A percentile compares a stretch with the other conserved stretches of the same genome.
These are phyloP conservation scores for Sebastes taczanowskii DNA, from an alignment of 2,797 vertebrate species.

Conservation along the genomic window DNA sequence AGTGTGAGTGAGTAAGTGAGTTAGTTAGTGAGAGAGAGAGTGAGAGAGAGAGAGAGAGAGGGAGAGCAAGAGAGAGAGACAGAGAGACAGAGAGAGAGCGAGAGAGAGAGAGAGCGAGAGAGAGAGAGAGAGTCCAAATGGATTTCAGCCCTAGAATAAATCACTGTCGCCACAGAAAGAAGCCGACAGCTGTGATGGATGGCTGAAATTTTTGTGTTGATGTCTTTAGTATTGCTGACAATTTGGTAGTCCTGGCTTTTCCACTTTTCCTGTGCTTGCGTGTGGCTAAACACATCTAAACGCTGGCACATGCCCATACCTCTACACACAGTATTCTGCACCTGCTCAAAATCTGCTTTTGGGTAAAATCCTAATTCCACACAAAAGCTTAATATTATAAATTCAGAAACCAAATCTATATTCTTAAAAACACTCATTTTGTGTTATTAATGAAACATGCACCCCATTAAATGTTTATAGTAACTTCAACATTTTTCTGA, in stretches of 20 bases:
- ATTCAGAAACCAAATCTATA: background rate
- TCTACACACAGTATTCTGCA: conserved; percentile 8
- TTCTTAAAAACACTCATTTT: background rate
- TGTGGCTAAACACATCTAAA: conserved; percentile 74
- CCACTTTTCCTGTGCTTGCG: conserved; percentile 70
- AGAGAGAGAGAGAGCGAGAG: conserved; percentile 39
- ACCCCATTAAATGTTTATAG: background rate
- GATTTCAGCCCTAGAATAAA: conserved; percentile 85
- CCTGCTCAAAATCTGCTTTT: conserved; percentile 17
- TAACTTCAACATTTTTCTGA: background rate
- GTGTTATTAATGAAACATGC: background rate
- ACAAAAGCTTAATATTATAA: background rate
- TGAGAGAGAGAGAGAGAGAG: background rate
- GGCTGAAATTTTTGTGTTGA: conserved; percentile 86
- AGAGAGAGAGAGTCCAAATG: conserved; percentile 77
- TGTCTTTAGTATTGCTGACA: conserved; percentile 88
- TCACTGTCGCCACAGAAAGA: conserved; percentile 86
- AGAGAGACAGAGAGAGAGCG: conserved; percentile 55
- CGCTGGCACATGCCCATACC: conserved; percentile 46
- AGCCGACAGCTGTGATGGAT: conserved; percentile 86
- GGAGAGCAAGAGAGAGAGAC: conserved; percentile 28
- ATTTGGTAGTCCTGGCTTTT: conserved; percentile 84
- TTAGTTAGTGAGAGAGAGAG: background rate
- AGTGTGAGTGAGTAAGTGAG: conserved; percentile 47
- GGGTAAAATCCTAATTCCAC: background rate